These are phyloP conservation scores for Bubo blakistoni DNA, from an alignment of 2,113 vertebrate species.

Conservation along the genomic window DNA sequence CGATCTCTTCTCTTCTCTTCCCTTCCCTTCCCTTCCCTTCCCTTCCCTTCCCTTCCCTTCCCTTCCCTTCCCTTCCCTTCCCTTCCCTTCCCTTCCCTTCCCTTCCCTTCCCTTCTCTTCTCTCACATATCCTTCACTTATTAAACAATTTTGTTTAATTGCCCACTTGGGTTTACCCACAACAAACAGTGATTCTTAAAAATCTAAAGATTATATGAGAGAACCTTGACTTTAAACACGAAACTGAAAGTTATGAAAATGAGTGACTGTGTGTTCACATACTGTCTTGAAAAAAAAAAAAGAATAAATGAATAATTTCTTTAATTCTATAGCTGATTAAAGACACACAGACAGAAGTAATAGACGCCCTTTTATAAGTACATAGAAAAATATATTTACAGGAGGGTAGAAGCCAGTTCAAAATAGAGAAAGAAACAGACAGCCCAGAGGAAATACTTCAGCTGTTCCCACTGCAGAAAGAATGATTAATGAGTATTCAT, in stretches of 20 bases:
- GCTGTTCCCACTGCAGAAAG: neutral
- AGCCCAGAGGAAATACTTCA: neutral
- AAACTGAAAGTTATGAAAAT: neutral
- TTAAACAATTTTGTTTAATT: neutral
- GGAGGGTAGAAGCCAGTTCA: neutral
- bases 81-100: no score
- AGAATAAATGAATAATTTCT: neutral
- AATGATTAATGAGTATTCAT: neutral
- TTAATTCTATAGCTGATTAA: neutral
- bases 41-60: no score
- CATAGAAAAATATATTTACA: neutral
- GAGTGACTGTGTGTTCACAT: neutral
- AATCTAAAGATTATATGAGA: neutral
- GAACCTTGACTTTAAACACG: neutral
- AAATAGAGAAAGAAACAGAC: neutral
- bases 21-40: no score
- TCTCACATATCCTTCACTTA: no score
- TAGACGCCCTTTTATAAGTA: neutral
- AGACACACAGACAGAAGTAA: neutral
- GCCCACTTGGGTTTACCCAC: rapidly evolving
- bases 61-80: no score
- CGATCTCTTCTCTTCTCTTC: no score
- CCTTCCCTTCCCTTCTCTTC: no score
- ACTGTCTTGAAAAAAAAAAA: neutral
- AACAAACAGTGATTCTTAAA: neutral